Percentiles rank a stretch among this genome's conserved stretches.
Conservation (phyloP, 2,888 invertebrate genomes). For the Bugulina stolonifera region DNA sequence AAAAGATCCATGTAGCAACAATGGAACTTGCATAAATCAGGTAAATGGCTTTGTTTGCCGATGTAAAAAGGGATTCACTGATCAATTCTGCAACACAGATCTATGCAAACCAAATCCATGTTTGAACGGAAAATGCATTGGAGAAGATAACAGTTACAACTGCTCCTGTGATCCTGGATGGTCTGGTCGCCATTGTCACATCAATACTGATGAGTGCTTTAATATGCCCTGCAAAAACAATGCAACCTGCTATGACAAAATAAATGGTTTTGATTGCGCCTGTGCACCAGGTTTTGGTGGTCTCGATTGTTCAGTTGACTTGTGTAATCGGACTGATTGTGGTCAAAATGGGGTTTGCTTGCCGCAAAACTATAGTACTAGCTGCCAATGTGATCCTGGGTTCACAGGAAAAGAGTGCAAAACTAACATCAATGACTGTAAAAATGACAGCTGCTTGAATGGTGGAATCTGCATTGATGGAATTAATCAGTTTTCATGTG, state of each 20-base stretch:
- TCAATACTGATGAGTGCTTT: constrained; percentile 51
- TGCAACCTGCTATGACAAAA: constrained; percentile 30
- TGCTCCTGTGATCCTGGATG: constrained; percentile 78
- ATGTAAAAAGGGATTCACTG: neutral
- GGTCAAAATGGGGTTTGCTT: neutral
- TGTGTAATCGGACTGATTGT: neutral
- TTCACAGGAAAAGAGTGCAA: neutral
- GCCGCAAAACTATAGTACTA: neutral
- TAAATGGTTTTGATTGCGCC: neutral
- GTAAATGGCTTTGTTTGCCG: neutral
- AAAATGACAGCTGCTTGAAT: neutral
- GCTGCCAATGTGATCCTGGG: neutral
- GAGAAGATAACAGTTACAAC: constrained; percentile 56
- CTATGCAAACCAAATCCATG: constrained; percentile 1
- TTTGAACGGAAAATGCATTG: neutral
- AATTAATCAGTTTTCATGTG: neutral
- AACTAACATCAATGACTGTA: constrained; percentile 15
- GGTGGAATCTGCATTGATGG: neutral
- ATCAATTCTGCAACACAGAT: neutral
- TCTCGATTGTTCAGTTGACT: constrained; percentile 3
- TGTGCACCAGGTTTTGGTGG: neutral
- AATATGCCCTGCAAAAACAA: constrained; percentile 58
- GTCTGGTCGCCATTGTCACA: constrained; percentile 72
- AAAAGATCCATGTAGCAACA: neutral
- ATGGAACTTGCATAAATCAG: constrained; percentile 7